phyloP scores from a whole-genome alignment of 2,113 vertebrate species.

The Dromas ardeola region DNA sequence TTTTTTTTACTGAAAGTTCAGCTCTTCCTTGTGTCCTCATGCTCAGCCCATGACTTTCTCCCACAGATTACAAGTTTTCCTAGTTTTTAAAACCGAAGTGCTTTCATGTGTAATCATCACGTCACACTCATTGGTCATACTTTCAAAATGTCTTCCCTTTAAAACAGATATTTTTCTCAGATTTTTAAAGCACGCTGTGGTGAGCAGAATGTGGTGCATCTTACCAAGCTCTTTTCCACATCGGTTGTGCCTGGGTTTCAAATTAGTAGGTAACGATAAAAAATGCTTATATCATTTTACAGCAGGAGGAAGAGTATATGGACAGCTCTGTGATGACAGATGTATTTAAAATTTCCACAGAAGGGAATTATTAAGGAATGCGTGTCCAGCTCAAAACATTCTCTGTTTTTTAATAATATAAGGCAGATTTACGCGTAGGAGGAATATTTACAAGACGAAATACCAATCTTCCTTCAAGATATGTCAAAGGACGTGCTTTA shows the following conservation, averaged over 20 bases:
- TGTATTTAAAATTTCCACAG: background rate
- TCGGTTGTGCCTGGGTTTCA: background rate
- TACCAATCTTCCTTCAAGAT: conserved; percentile 9
- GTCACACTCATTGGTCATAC: background rate
- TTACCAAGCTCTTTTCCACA: background rate
- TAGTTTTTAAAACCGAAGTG: background rate
- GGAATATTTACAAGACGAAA: conserved; percentile 30
- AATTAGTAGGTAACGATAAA: background rate
- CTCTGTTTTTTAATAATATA: background rate
- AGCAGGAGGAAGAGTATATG: background rate
- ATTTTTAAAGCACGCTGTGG: background rate
- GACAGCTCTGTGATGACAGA: background rate
- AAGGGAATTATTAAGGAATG: conserved; percentile 6
- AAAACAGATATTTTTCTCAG: background rate
- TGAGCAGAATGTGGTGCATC: background rate
- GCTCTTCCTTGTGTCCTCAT: background rate
- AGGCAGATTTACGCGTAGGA: conserved; percentile 14
- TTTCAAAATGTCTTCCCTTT: background rate
- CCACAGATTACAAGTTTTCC: background rate
- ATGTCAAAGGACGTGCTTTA: conserved; percentile 26
- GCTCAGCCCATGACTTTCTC: background rate
- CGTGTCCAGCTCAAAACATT: conserved; percentile 1
- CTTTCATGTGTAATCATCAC: background rate
- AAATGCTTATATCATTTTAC: background rate
- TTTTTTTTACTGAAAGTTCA: background rate